Evolutionary conservation across 2,113 vertebrate genomes (phyloP), one percentile per base, ranked within the genome.

Genomic region (Oreochromis aureus): DNA sequence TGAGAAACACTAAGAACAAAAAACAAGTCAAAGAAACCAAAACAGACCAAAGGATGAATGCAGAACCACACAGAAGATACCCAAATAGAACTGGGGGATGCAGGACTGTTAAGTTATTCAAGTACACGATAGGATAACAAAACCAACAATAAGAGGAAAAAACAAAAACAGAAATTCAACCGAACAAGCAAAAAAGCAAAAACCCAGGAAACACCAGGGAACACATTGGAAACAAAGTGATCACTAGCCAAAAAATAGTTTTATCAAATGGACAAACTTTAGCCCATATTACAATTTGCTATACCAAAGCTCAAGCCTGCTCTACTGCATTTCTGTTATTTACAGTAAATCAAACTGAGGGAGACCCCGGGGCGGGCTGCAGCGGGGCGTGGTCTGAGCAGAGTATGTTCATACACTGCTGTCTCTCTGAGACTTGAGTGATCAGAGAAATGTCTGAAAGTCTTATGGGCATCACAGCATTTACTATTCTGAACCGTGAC

Each of bases 381-480:
- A 34, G 30, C 0, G 3, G 30, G 58, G 0, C 16, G 16, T 34
- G 58, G 58, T 0, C 58, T 0, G 30, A 54, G 53, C 53, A 1
- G 51, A 61, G 30, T 0, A 19, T 19, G 30, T 36, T 0, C 59
- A 63, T 4, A 19, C 10, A n/a, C 32, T 63, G 59, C 59, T 36
- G 32, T 36, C 9, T 63, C 59, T 7, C 59, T 19, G 59, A 36
- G 32, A 63, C 59, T 61, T 0, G 6, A 66, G 32, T 66, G 32
- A n/a, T 0, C 32, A 39, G 61, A 66, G 15, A 36, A 66, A n/a
- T 36, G 61, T 66, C 61, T 39, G 18, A n/a, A 66, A 66, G 18
- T 36, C 61, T 66, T 5, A 3, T 19, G 32, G 10, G 32, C 10
- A 0, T 66, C 0, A 66, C 32, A 66, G 32, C 18, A n/a, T 66